These are phyloP conservation scores for Astatoreochromis straeleni DNA, from an alignment of 2,113 vertebrate species.

Conservation along the genomic window DNA sequence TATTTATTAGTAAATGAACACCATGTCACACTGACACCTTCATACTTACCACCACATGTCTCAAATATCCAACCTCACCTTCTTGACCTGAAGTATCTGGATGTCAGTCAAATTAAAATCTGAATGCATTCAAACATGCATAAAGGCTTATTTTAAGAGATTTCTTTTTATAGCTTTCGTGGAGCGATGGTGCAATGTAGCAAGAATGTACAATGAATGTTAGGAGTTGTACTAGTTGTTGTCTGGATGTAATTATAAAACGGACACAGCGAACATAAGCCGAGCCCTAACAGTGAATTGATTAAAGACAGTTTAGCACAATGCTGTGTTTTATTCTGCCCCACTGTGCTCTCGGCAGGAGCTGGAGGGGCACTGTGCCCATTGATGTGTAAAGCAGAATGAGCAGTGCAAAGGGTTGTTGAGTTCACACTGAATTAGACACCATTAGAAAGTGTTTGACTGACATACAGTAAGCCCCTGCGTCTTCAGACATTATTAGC, in stretches of 20 bases:
- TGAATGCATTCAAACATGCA: not conserved
- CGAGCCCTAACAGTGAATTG: constrained; percentile 51
- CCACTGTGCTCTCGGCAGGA: constrained; percentile 43
- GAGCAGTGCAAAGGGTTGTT: constrained; percentile 44
- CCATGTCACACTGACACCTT: constrained; percentile 62
- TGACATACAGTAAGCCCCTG: constrained; percentile 62
- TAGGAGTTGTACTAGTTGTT: constrained; percentile 55
- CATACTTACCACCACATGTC: constrained; percentile 54
- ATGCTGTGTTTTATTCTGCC: constrained; percentile 46
- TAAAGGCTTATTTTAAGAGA: not conserved
- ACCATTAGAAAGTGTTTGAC: constrained; percentile 65
- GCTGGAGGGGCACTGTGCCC: constrained; percentile 53
- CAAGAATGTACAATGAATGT: constrained; percentile 27
- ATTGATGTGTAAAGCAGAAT: constrained; percentile 63
- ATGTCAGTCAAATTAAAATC: constrained; percentile 53
- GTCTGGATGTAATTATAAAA: constrained; percentile 63
- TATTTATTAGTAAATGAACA: constrained; percentile 77
- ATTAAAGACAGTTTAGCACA: constrained; percentile 65
- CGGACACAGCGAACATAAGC: constrained; percentile 53
- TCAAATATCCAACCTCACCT: constrained; percentile 34
- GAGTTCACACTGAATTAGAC: constrained; percentile 68
- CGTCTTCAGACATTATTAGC: constrained; percentile 71
- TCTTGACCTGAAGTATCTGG: constrained; percentile 49
- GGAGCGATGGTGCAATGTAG: constrained; percentile 23
- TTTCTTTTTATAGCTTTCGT: not conserved